phyloP scores from a whole-genome alignment of 2,113 vertebrate genomes.

The Phaethornis superciliosus region DNA sequence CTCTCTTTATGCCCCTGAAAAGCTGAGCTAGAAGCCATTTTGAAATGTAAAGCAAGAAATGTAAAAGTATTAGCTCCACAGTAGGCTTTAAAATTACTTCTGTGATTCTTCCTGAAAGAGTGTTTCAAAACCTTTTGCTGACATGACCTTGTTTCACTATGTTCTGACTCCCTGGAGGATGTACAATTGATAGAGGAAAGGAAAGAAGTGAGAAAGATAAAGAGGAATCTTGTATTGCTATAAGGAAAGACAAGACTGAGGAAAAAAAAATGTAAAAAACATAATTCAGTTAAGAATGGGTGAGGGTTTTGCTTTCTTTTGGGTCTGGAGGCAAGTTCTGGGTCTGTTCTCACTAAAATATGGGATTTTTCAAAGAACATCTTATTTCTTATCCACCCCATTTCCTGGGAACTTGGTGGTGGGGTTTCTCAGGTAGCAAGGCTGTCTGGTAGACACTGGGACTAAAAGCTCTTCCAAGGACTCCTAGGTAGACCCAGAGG shows the following conservation, averaged over 20 bases:
- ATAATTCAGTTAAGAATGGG: not conserved
- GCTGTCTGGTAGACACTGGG: not conserved
- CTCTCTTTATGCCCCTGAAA: not conserved
- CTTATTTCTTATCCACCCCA: not conserved
- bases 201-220: not conserved
- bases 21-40: not conserved
- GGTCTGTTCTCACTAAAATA: not conserved
- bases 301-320: not conserved
- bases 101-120: not conserved
- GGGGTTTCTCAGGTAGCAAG: not conserved
- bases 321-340: not conserved
- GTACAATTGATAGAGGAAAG: not conserved
- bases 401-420: not conserved
- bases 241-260: not conserved
- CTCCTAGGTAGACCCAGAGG: not conserved
- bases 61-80: not conserved
- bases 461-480: not conserved
- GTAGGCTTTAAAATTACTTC: not conserved
- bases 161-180: not conserved
- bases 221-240: not conserved
- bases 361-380: not conserved
- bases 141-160: slow-evolving; percentile 15
- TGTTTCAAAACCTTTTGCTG: slow-evolving; percentile 2
- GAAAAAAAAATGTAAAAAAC: not conserved
- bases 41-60: not conserved